Conservation (phyloP, 1,140 invertebrate genomes). For the Orussus abietinus region DNA sequence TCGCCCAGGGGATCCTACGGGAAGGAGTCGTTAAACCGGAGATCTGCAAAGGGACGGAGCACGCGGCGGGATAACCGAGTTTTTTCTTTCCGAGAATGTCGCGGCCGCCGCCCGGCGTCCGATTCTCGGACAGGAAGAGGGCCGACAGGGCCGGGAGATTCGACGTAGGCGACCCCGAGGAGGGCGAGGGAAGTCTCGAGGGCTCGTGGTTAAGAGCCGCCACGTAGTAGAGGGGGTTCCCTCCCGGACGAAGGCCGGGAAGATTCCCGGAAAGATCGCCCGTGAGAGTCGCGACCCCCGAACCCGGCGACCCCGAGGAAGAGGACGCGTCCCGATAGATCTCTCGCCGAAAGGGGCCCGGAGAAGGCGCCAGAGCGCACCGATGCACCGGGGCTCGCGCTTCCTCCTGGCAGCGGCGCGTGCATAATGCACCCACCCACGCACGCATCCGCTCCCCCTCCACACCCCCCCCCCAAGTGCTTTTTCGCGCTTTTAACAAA, state of each 20-base stretch:
- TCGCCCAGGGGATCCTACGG: no score
- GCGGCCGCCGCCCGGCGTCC: no score
- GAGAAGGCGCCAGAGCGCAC: neutral
- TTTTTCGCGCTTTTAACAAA: constrained; percentile 42
- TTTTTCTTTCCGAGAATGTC: no score
- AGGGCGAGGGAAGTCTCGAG: no score
- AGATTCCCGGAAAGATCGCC: constrained; percentile 4
- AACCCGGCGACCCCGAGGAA: constrained; percentile 13
- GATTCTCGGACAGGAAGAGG: no score
- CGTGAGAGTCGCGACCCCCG: neutral
- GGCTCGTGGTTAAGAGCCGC: no score
- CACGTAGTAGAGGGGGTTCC: neutral
- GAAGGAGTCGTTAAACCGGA: no score
- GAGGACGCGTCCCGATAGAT: constrained; percentile 11
- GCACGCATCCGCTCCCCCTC: neutral
- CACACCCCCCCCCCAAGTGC: constrained; percentile 5
- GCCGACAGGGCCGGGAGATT: no score
- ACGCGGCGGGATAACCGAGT: no score
- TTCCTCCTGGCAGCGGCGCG: neutral
- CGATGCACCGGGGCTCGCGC: neutral
- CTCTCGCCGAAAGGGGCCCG: no score
- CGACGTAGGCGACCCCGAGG: no score
- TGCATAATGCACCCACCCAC: constrained; percentile 6
- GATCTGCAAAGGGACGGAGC: no score
- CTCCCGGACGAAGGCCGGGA: neutral